Base-by-base conservation (phyloP, 2,113 vertebrate species). In the Lophura nycthemera region DNA sequence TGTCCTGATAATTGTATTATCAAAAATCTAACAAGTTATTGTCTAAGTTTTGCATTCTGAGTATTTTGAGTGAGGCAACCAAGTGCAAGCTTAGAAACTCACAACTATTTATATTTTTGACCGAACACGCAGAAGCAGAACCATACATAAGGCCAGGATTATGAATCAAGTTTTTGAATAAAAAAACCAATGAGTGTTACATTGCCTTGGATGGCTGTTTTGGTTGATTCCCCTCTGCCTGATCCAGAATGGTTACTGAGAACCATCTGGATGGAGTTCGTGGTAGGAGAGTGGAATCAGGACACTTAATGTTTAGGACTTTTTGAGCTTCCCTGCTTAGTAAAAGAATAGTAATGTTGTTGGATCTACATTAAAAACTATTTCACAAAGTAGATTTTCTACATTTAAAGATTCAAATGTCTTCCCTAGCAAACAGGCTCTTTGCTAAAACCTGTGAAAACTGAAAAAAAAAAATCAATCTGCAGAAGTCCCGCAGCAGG, bases 161-260 rank as follows among this genome's bases (percentile, higher is more conserved):
- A 36, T 32, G 11, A 10, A 43, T 79, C 21, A 34, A 38, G 24
- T 40, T 22, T 71, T 64, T 16, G 10, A 24, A 6, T 2, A 48
- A 48, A 48, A 48, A 48, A 7, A 0, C 2, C 8, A 3, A 2
- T 30, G 34, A 16, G 43, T 30, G 29, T 25, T 45, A 16, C 14
- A 29, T n/a, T 72, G 56, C 47, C 8, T 70, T 52, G 56, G 17
- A 60, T 42, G 21, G 8, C 32, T 36, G 38, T 47, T 71, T 47
- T 21, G 6, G n/a, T 60, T 59, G 64, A 36, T 27, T 2, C 7
- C 36, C 24, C 34, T 48, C 50, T 66, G n/a, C 6, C 21, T 43
- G 42, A 43, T 43, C 42, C 42, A 43, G 42, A 43, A 43, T 43
- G 45, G 54, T 42, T 43, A 36, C 40, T 15, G 52, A 50, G 34